Conservation (phyloP, 2,888 invertebrate species). For the Parnassius orleans region DNA sequence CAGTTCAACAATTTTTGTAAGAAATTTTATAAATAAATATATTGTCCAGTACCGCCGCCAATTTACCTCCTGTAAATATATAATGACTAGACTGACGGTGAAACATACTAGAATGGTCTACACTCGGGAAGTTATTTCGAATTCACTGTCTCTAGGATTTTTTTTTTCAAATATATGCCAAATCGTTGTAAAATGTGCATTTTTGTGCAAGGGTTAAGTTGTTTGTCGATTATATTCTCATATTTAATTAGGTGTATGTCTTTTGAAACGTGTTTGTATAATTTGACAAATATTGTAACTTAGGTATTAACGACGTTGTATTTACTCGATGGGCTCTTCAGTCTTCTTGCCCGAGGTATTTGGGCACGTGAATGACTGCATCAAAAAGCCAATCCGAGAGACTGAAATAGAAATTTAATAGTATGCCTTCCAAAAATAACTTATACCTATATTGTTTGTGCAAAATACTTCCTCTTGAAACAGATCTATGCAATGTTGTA, state of each 20-base stretch:
- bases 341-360: conserved; percentile 73
- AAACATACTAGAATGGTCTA: neutral
- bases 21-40: no score
- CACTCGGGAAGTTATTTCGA: neutral
- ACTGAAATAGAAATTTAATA: conserved; percentile 41
- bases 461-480: conserved; percentile 23
- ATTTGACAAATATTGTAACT: neutral
- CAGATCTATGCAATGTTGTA: conserved; percentile 40
- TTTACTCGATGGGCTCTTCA: conserved; percentile 16
- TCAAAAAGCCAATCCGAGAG: conserved; percentile 36
- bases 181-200: conserved; percentile 20
- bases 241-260: conserved; percentile 14
- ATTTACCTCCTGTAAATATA: neutral
- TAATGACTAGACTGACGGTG: neutral
- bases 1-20: no score
- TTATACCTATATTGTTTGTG: conserved; percentile 13
- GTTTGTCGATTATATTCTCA: conserved; percentile 23
- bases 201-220: conserved; percentile 14
- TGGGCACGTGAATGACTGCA: conserved; percentile 66
- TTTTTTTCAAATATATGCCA: conserved; percentile 24
- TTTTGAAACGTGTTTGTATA: conserved; percentile 9
- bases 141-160: neutral
- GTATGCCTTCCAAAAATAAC: conserved; percentile 2
- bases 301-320: neutral
- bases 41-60: neutral